These are phyloP conservation scores for Takifugu bimaculatus DNA, from an alignment of 2,113 vertebrate genomes.

Conservation along the genomic window DNA sequence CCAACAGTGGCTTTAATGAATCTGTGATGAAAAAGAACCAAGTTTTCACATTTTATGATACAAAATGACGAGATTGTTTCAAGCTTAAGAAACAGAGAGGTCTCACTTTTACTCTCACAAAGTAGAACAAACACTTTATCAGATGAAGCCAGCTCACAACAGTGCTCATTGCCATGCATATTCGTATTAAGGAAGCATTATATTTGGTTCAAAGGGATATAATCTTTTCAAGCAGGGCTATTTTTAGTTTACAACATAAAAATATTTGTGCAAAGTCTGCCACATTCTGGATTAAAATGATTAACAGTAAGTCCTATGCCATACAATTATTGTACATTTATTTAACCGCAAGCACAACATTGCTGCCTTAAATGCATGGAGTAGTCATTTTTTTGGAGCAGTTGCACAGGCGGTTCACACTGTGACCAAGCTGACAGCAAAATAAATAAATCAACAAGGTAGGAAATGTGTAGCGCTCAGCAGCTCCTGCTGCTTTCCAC, in stretches of 20 bases:
- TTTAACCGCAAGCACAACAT: slow-evolving; percentile 14
- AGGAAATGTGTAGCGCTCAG: slow-evolving; percentile 56
- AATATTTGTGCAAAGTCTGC: slow-evolving; percentile 32
- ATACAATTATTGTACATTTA: slow-evolving; percentile 7
- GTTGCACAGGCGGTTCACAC: slow-evolving; percentile 37
- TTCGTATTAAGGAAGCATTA: slow-evolving; percentile 41
- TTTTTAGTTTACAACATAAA: slow-evolving; percentile 1
- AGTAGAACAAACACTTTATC: too few species aligned
- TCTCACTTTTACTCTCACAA: neutral
- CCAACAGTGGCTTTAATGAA: too few species aligned
- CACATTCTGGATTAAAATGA: slow-evolving; percentile 52
- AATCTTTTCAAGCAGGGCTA: slow-evolving; percentile 32
- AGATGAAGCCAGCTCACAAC: neutral
- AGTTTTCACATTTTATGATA: slow-evolving; percentile 26
- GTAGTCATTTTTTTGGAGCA: slow-evolving; percentile 28
- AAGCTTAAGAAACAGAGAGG: slow-evolving; percentile 9
- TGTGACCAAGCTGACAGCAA: slow-evolving; percentile 58
- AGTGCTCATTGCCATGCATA: slow-evolving; percentile 54
- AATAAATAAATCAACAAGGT: slow-evolving; percentile 71
- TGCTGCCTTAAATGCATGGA: slow-evolving; percentile 36
- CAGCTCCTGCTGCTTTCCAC: slow-evolving; percentile 52
- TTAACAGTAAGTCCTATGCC: neutral
- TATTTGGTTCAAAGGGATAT: slow-evolving; percentile 41
- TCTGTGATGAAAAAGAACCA: slow-evolving; percentile 6
- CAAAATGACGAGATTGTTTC: slow-evolving; percentile 15